These are phyloP conservation scores for Xylocopa sonorina DNA, from an alignment of 1,140 invertebrate genomes.

Conservation along the genomic window DNA sequence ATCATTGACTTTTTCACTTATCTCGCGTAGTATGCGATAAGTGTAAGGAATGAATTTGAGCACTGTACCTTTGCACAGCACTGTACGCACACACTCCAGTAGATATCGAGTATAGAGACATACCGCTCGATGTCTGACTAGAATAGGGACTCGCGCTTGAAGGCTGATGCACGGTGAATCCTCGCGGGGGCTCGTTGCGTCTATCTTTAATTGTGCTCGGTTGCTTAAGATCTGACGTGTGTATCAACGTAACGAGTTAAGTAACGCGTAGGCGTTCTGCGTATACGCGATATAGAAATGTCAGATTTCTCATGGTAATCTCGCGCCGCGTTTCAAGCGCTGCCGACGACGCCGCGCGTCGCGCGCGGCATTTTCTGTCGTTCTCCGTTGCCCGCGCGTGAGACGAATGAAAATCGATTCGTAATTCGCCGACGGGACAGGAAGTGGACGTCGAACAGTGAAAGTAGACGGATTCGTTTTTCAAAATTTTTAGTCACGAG, in stretches of 20 bases:
- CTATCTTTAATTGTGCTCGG: neutral
- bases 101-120: no score
- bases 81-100: no score
- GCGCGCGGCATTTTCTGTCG: neutral
- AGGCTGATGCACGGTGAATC: neutral
- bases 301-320: neutral
- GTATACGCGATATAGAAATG: slow-evolving; percentile 25
- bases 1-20: no score
- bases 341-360: neutral
- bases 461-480: slow-evolving; percentile 36
- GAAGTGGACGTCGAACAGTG: slow-evolving; percentile 20
- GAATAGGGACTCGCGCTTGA: neutral
- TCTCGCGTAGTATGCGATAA: no score
- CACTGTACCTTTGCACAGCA: no score
- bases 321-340: neutral
- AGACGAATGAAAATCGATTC: slow-evolving; percentile 7
- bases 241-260: slow-evolving; percentile 22
- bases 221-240: slow-evolving; percentile 24
- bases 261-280: slow-evolving; percentile 12
- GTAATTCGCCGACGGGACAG: slow-evolving; percentile 15
- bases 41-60: no score
- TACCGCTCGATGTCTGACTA: neutral
- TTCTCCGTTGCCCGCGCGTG: neutral
- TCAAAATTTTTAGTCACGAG: slow-evolving; percentile 29
- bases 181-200: neutral